Evolutionary conservation across 2,113 vertebrate species (phyloP).

Genomic region (Talpa occidentalis): DNA sequence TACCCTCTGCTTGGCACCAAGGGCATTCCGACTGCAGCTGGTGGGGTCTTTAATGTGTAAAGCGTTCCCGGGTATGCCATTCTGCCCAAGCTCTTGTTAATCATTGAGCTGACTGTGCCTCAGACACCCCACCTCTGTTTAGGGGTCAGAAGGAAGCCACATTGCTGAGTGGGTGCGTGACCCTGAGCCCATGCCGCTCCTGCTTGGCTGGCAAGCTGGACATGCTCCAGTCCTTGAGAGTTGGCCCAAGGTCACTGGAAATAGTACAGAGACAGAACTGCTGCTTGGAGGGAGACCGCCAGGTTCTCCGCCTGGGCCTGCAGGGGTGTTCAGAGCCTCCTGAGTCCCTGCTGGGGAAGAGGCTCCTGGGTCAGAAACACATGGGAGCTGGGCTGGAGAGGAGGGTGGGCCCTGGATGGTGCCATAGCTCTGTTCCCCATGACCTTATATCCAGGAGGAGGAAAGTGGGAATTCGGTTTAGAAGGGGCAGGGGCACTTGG

Average conservation of each 20-base stretch:
- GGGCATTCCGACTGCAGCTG: too few relatives aligned
- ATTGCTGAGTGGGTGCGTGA: not conserved
- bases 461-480: not conserved
- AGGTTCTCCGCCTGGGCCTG: too few relatives aligned
- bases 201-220: not conserved
- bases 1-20: too few relatives aligned
- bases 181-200: not conserved
- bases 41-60: too few relatives aligned
- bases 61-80: too few relatives aligned
- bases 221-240: not conserved
- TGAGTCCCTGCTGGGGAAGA: not conserved
- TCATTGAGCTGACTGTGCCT: constrained; percentile 33
- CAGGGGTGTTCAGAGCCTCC: not conserved
- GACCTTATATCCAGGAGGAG: not conserved
- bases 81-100: not conserved
- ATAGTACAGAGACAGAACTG: not conserved
- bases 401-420: too few relatives aligned
- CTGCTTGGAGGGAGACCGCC: too few relatives aligned
- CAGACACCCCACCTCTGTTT: not conserved
- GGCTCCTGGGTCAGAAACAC: not conserved
- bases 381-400: not conserved
- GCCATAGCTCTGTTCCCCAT: too few relatives aligned
- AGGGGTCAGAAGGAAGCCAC: not conserved
- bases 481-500: not conserved
- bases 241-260: constrained; percentile 42